Evolutionary conservation across 2,888 invertebrate genomes (phyloP), one percentile per base, ranked within the genome.

Genomic region (Apeira syringaria): DNA sequence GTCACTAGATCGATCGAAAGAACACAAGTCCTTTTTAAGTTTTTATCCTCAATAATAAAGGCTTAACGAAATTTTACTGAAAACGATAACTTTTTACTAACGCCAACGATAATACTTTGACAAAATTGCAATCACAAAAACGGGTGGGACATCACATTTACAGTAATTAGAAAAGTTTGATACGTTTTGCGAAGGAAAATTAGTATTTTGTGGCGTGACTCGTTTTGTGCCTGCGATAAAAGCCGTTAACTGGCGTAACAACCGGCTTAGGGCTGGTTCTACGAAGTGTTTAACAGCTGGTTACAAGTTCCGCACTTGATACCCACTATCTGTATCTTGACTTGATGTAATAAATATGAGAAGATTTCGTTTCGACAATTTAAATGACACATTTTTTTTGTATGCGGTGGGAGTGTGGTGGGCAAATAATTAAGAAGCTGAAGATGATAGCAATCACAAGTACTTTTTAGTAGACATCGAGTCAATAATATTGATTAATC

Each of bases 81-180:
- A 46, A 51, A 56, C 56, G 51, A 53, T 56, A 56, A 53, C 50
- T 56, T 56, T 27, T 43, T 49, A 47, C 25, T 56, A 60, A 63
- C 56, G 59, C 54, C 57, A 45, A 59, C 56, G 44, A 46, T 58
- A 56, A 64, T 59, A 57, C 61, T 61, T 62, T 59, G 56, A 65
- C 59, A 59, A 63, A 67, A 69, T 76, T 69, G 76, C 73, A 80
- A 75, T 76, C 68, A 68, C 72, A 67, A 74, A 71, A 72, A 64
- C 64, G 62, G 61, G 60, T 52, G 69, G 69, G 66, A 72, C 74
- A 74, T 80, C 78, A 76, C 79, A 76, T 82, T 82, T 71, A 69
- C 65, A 61, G 76, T 85, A 85, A 85, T 83, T 85, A 83, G 80
- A 78, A 83, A 85, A 85, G 81, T 85, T 85, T 73, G 73, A 76